A percentile compares a stretch with the other conserved stretches of the same genome.
Evolutionary conservation across 2,113 vertebrate species (phyloP).

Genomic region (Todiramphus chloris): DNA sequence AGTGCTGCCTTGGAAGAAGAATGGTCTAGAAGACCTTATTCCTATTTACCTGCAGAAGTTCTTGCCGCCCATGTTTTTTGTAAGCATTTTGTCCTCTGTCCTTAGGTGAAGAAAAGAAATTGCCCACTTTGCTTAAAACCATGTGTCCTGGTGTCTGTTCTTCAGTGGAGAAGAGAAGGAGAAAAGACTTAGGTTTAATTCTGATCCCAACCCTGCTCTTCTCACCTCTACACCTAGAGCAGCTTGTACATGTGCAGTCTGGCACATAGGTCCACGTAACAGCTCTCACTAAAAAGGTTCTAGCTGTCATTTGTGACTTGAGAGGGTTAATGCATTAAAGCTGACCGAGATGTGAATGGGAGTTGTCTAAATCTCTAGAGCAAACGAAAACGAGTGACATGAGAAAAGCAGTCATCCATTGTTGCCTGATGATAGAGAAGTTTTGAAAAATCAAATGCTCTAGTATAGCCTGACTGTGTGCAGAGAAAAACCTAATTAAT

Average conservation of each 20-base stretch:
- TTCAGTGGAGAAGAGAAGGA: background rate
- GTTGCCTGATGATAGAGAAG: conserved; percentile 70
- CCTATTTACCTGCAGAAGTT: background rate
- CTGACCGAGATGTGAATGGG: conserved; percentile 61
- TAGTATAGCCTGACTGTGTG: conserved; percentile 66
- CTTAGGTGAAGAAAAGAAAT: background rate
- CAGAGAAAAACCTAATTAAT: conserved; percentile 83
- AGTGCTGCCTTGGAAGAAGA: background rate
- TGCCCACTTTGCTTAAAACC: background rate
- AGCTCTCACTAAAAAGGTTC: background rate
- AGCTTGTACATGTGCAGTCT: background rate
- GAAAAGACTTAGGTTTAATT: background rate
- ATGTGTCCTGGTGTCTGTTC: background rate
- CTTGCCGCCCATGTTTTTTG: background rate
- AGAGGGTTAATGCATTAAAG: conserved; percentile 62
- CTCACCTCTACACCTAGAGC: background rate
- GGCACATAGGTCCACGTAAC: background rate
- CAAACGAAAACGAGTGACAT: conserved; percentile 70
- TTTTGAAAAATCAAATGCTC: conserved; percentile 73
- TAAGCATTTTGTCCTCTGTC: background rate
- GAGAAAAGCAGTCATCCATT: conserved; percentile 68
- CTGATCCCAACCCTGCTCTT: background rate
- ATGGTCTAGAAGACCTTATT: fast-evolving
- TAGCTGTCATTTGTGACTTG: background rate
- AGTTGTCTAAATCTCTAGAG: conserved; percentile 56